Conservation (phyloP, 2,797 vertebrate species). For the Tenualosa thibaudeaui region DNA sequence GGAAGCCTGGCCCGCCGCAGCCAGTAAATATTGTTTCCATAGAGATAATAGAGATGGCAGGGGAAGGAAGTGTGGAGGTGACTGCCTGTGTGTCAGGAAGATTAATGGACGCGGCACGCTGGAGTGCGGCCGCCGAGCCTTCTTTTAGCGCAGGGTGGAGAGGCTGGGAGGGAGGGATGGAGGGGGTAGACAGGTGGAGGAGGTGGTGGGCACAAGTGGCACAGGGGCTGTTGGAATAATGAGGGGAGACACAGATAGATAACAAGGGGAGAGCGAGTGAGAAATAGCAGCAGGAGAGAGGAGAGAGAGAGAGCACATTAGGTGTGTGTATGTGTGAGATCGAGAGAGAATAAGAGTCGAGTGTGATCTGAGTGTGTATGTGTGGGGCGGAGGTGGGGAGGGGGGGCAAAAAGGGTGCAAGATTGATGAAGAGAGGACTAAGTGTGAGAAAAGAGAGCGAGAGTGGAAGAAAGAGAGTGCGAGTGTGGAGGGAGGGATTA, state of each 20-base stretch:
- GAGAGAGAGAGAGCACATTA: not conserved
- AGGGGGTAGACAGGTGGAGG: not conserved
- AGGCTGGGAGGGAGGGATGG: not conserved
- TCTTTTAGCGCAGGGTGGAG: not conserved
- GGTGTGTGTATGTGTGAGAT: not conserved
- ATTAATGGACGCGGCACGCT: conserved; percentile 60
- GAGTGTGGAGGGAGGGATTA: not conserved
- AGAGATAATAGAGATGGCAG: conserved; percentile 52
- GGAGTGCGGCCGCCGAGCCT: conserved; percentile 28
- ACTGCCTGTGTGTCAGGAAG: conserved; percentile 67
- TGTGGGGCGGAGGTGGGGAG: not conserved
- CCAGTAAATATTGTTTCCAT: conserved; percentile 57
- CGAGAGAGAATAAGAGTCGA: not conserved
- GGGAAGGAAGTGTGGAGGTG: conserved; percentile 55
- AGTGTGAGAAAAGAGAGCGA: not conserved
- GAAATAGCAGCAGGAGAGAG: not conserved
- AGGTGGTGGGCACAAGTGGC: conserved; percentile 18
- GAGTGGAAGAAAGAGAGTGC: not conserved
- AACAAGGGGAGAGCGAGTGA: conserved; percentile 27
- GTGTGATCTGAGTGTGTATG: not conserved
- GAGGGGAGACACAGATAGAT: conserved; percentile 4
- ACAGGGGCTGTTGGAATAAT: conserved; percentile 43
- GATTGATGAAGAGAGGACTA: conserved; percentile 21
- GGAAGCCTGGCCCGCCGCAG: conserved; percentile 35
- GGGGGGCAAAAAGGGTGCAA: not conserved